Conservation (phyloP, 2,888 invertebrate species). For the Sturmia bella region DNA sequence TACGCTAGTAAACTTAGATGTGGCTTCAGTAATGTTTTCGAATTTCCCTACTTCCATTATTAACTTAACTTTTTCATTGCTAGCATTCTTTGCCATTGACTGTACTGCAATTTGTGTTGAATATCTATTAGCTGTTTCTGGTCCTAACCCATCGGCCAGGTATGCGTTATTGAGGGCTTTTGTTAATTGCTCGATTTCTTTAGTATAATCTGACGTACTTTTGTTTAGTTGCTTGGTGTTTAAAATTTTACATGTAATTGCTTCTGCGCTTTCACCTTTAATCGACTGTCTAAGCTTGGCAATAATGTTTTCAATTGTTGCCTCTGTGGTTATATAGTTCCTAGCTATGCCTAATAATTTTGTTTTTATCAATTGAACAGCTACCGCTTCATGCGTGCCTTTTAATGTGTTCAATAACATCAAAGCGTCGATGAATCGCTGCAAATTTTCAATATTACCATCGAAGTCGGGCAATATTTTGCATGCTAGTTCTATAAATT, state of each 20-base stretch:
- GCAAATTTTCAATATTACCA: conserved; percentile 13
- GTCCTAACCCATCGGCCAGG: conserved; percentile 1
- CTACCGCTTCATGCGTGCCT: neutral
- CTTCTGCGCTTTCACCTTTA: conserved; percentile 1
- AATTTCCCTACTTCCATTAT: conserved; percentile 5
- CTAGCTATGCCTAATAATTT: neutral
- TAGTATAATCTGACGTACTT: neutral
- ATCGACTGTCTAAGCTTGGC: neutral
- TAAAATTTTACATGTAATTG: neutral
- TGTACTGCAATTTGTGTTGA: conserved; percentile 14
- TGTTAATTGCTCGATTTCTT: neutral
- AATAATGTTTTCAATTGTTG: neutral
- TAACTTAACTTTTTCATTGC: neutral
- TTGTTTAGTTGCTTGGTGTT: conserved; percentile 17
- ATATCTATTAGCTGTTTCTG: conserved; percentile 1
- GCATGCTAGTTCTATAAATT: conserved; percentile 1
- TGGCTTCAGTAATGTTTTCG: neutral
- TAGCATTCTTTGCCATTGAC: conserved; percentile 1
- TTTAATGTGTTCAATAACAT: neutral
- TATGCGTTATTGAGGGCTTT: neutral
- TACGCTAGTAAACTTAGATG: neutral
- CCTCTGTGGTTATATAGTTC: neutral
- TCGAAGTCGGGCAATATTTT: conserved; percentile 15
- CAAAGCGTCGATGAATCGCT: conserved; percentile 14
- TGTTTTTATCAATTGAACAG: conserved; percentile 2